Conservation (phyloP, 2,888 invertebrate species). For the Eutolmus rufibarbis region DNA sequence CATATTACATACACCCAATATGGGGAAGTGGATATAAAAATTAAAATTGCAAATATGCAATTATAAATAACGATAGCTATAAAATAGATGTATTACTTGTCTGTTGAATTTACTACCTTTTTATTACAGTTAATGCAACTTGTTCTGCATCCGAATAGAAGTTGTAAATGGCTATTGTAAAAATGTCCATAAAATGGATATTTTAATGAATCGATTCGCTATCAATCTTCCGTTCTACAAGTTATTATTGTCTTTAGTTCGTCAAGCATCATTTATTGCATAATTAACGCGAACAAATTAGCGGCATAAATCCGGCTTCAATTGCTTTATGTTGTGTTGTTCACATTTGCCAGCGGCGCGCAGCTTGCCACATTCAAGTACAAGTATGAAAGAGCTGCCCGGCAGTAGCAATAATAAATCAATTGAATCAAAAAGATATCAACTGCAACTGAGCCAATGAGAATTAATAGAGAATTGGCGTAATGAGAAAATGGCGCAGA, state of each 20-base stretch:
- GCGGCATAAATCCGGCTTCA: conserved; percentile 7
- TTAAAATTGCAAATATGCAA: not conserved
- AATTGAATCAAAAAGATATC: not conserved
- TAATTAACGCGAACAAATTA: conserved; percentile 12
- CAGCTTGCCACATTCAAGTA: not conserved
- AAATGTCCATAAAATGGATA: not conserved
- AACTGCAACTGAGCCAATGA: not conserved
- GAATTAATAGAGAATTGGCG: not conserved
- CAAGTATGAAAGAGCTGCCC: not conserved
- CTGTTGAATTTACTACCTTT: not conserved
- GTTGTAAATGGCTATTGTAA: not conserved
- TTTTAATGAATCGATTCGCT: not conserved
- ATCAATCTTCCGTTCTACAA: not conserved
- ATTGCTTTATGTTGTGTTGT: not conserved
- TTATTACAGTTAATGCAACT: not conserved
- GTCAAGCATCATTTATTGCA: not conserved
- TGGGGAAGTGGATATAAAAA: not conserved
- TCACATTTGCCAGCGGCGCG: not conserved
- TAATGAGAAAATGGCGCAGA: not conserved
- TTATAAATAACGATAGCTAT: not conserved
- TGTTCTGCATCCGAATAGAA: not conserved
- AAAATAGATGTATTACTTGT: not conserved
- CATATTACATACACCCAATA: not conserved
- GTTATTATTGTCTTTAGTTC: not conserved
- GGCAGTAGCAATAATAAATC: conserved; percentile 2